Evolutionary conservation across 2,888 invertebrate species (phyloP).

Genomic region (Tetanocera ferruginea): DNA sequence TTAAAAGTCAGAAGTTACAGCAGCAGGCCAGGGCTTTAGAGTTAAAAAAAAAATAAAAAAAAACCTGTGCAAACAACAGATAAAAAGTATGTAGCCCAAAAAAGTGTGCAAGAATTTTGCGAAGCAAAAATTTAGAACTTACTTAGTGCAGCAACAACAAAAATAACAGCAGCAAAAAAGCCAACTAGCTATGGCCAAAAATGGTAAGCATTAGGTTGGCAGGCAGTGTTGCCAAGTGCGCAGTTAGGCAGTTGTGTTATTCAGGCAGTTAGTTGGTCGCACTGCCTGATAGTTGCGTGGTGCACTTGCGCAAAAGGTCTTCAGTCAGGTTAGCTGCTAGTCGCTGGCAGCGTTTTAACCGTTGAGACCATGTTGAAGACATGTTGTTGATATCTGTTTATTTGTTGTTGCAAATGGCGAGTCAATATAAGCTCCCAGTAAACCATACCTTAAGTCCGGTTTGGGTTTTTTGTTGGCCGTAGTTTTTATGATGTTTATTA

Average conservation of each 20-base stretch:
- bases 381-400: neutral
- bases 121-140: slow-evolving; percentile 3
- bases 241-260: neutral
- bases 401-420: neutral
- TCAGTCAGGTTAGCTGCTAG: slow-evolving; percentile 58
- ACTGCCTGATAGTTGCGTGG: slow-evolving; percentile 31
- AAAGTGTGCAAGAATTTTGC: slow-evolving; percentile 5
- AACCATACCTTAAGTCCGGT: too few relatives aligned
- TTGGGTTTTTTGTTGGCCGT: too few relatives aligned
- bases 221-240: slow-evolving; percentile 49
- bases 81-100: neutral
- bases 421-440: too few relatives aligned
- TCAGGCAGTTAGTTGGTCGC: neutral
- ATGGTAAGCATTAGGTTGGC: slow-evolving; percentile 50
- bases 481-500: neutral
- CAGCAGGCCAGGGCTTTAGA: neutral
- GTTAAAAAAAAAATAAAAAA: neutral
- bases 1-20: slow-evolving; percentile 33
- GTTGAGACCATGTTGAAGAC: neutral
- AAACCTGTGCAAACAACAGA: neutral
- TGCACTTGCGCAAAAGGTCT: slow-evolving; percentile 65
- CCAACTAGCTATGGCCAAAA: slow-evolving; percentile 28
- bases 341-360: slow-evolving; percentile 55
- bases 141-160: slow-evolving; percentile 16
- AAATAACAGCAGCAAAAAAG: slow-evolving; percentile 16